Conservation (phyloP, 2,113 vertebrate species). For the Thamnophis sirtalis region DNA sequence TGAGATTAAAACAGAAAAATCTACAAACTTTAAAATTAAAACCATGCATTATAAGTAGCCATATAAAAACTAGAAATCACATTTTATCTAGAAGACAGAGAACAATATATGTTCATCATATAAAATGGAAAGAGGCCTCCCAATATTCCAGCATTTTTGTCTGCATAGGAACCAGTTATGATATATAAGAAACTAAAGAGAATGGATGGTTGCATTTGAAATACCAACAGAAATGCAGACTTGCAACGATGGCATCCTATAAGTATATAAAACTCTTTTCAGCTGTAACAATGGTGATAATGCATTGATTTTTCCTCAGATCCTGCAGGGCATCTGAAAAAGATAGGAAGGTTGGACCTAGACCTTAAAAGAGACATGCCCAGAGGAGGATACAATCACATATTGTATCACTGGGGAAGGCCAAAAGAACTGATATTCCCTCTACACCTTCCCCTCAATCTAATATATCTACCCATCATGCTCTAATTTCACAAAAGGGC, state of each 20-base stretch:
- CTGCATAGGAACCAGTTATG: constrained; percentile 37
- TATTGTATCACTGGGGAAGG: neutral
- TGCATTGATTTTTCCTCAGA: neutral
- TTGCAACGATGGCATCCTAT: neutral
- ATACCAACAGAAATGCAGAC: neutral
- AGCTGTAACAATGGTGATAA: neutral
- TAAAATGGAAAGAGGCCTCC: constrained; percentile 52
- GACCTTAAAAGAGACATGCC: neutral
- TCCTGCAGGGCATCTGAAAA: neutral
- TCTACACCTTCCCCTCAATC: neutral
- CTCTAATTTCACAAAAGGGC: neutral
- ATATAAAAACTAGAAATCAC: constrained; percentile 17
- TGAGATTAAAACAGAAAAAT: neutral
- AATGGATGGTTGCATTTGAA: constrained; percentile 12
- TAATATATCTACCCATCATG: neutral
- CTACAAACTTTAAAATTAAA: neutral
- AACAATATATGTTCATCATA: constrained; percentile 35
- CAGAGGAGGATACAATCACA: neutral
- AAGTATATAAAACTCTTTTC: neutral
- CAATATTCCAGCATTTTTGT: constrained; percentile 47
- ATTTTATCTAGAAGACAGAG: constrained; percentile 38
- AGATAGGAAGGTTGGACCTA: neutral
- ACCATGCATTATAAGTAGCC: constrained; percentile 1
- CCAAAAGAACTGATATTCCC: neutral
- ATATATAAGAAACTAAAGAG: neutral